Evolutionary conservation across 2,797 vertebrate genomes (phyloP).

Genomic region (Siniperca obscura): DNA sequence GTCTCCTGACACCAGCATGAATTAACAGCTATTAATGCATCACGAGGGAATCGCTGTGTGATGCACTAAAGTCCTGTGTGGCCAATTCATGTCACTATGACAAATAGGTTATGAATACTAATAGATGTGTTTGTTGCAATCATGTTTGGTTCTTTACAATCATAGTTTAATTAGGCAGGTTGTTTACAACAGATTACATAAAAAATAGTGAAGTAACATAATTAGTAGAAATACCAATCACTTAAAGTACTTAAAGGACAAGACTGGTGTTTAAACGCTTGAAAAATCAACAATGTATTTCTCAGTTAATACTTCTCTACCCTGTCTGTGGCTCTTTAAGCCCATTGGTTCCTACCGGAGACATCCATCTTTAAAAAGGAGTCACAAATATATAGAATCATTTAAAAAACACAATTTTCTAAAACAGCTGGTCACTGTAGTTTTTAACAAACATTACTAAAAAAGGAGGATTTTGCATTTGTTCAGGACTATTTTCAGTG

Average conservation of each 20-base stretch:
- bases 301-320: neutral
- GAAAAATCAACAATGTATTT: neutral
- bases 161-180: conserved; percentile 38
- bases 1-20: conserved; percentile 55
- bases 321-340: neutral
- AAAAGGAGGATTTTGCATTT: too few species aligned
- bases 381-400: too few species aligned
- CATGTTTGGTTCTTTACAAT: conserved; percentile 36
- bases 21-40: conserved; percentile 64
- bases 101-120: conserved; percentile 64
- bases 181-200: conserved; percentile 23
- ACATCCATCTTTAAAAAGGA: too few species aligned
- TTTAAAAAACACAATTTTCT: too few species aligned
- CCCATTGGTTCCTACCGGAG: neutral
- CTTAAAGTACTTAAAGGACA: neutral
- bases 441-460: too few species aligned
- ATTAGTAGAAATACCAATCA: too few species aligned
- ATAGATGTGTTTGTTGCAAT: conserved; percentile 45
- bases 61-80: conserved; percentile 17
- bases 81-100: conserved; percentile 54
- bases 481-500: too few species aligned
- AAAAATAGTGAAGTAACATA: neutral
- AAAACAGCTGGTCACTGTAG: too few species aligned
- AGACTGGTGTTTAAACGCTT: neutral
- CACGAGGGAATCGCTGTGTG: conserved; percentile 19